phyloP scores from a whole-genome alignment of 1,140 invertebrate genomes.

The Sinonovacula constricta region DNA sequence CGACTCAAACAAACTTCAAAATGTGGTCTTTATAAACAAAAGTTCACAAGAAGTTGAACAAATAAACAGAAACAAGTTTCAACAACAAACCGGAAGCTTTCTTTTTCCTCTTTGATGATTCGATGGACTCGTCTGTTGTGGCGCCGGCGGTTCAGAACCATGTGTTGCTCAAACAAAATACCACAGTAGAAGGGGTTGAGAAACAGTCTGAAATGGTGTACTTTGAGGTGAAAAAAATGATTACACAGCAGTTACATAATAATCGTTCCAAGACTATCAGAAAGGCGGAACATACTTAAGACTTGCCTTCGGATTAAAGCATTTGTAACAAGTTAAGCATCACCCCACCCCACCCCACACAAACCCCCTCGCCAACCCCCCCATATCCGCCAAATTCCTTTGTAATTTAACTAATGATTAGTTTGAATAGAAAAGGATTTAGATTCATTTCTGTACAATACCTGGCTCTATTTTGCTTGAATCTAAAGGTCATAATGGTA shows the following conservation, averaged over 20 bases:
- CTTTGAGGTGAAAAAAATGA: background rate
- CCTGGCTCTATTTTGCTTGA: background rate
- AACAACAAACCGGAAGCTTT: background rate
- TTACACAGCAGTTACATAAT: background rate
- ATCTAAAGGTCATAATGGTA: background rate
- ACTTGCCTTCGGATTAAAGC: background rate
- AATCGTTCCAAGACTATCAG: background rate
- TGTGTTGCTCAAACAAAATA: conserved; percentile 41
- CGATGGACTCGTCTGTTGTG: conserved; percentile 31
- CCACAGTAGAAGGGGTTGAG: conserved; percentile 47
- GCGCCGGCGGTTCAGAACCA: conserved; percentile 34
- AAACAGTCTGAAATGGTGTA: conserved; percentile 28
- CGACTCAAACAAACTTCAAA: no score
- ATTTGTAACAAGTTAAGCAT: no score
- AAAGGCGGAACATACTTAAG: background rate
- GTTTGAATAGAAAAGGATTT: background rate
- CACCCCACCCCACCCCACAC: no score
- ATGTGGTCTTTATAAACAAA: no score
- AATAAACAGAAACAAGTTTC: no score
- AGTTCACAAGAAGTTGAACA: no score
- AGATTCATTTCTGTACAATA: background rate
- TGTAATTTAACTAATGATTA: background rate
- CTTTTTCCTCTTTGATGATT: background rate
- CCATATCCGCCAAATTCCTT: no score
- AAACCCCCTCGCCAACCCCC: no score